These are phyloP conservation scores for Mungos mungo DNA, from an alignment of 2,113 vertebrate species.

Conservation along the genomic window DNA sequence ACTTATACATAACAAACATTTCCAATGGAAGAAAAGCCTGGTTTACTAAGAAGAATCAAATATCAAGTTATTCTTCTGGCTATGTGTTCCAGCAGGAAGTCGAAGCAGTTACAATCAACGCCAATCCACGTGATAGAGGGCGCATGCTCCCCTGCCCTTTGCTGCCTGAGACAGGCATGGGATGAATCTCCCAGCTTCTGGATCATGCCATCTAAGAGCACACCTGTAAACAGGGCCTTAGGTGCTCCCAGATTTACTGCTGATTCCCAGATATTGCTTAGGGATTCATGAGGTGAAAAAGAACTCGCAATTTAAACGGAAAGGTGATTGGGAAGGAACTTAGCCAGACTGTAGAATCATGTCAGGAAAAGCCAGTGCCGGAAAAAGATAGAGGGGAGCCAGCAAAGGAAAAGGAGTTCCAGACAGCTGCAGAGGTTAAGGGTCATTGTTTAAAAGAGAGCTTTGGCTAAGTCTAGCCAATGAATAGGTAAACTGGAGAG, in stretches of 20 bases:
- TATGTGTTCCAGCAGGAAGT: background rate
- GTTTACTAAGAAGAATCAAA: conserved; percentile 28
- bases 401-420: conserved; percentile 13
- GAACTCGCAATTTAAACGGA: background rate
- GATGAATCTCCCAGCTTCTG: conserved; percentile 6
- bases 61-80: background rate
- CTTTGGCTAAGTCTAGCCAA: background rate
- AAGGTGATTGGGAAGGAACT: conserved; percentile 10
- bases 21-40: background rate
- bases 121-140: background rate
- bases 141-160: conserved; percentile 36
- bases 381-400: conserved; percentile 17
- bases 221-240: conserved; percentile 45
- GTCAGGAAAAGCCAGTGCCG: conserved; percentile 38
- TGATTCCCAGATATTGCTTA: background rate
- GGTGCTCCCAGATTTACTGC: background rate
- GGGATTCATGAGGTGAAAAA: conserved; percentile 31
- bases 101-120: background rate
- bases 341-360: background rate
- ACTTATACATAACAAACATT: background rate
- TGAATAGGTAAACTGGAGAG: background rate
- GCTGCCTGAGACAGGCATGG: background rate
- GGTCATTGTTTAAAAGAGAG: background rate
- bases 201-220: background rate
- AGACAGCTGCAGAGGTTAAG: background rate